phyloP scores from a whole-genome alignment of 2,797 vertebrate genomes.

The Rhabdophis nuchalis region DNA sequence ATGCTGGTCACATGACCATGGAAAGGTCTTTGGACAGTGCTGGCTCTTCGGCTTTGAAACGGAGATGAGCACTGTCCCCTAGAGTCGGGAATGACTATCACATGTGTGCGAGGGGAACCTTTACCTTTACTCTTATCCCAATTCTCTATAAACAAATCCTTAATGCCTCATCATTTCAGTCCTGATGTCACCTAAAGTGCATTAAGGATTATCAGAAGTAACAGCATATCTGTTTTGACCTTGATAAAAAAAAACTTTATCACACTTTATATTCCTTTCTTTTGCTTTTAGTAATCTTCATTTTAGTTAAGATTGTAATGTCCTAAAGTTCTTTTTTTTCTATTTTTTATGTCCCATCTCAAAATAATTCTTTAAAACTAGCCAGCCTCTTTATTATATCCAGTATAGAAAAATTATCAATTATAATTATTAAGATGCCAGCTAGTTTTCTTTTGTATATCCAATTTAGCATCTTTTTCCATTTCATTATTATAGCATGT shows the following conservation, averaged over 20 bases:
- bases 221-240: background rate
- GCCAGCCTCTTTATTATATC: background rate
- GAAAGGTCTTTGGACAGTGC: too few species aligned
- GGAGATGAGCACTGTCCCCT: too few species aligned
- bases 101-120: too few species aligned
- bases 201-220: background rate
- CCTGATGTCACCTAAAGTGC: background rate
- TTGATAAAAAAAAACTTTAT: background rate
- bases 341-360: background rate
- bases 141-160: background rate
- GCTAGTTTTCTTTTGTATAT: background rate
- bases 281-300: background rate
- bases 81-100: too few species aligned
- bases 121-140: background rate
- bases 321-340: background rate
- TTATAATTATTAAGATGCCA: background rate
- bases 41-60: too few species aligned
- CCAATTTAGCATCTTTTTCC: background rate
- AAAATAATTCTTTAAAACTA: background rate
- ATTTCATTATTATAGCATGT: background rate
- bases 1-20: too few species aligned
- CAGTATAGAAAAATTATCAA: background rate
- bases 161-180: background rate
- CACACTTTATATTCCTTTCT: background rate
- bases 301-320: background rate